A percentile compares a stretch with the other conserved stretches of the same genome.
Evolutionary conservation across 2,888 invertebrate species (phyloP).

Genomic region (Mesopsocus fuscifrons): DNA sequence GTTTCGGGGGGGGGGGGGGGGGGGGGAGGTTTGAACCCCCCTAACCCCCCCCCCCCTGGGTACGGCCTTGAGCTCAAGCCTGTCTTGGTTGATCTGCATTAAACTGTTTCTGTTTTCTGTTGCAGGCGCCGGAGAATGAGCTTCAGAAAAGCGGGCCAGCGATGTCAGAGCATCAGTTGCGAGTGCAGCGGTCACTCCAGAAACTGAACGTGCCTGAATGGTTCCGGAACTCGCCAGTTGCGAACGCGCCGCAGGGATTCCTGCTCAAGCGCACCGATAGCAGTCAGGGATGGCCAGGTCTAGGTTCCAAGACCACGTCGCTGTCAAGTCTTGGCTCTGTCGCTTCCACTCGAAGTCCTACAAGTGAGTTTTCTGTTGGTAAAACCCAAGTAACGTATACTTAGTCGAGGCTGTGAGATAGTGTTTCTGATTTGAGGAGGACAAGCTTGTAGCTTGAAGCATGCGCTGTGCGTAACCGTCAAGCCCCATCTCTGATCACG

Average conservation of each 20-base stretch:
- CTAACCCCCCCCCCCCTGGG: no score
- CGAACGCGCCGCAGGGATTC: constrained; percentile 49
- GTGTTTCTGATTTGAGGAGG: not conserved
- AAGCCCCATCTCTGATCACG: no score
- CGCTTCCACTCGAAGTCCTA: constrained; percentile 15
- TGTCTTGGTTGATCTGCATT: no score
- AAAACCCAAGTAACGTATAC: no score
- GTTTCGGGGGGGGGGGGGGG: no score
- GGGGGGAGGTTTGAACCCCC: no score
- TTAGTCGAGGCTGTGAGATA: no score
- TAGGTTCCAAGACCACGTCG: constrained; percentile 73
- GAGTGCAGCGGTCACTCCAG: constrained; percentile 83
- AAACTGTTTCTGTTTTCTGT: no score
- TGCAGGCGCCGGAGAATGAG: constrained; percentile 86
- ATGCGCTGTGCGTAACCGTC: no score
- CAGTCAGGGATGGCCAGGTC: constrained; percentile 29
- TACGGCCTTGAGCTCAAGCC: no score
- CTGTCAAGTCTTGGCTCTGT: constrained; percentile 29
- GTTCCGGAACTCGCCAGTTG: constrained; percentile 59
- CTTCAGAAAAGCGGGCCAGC: constrained; percentile 52
- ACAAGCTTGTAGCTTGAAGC: not conserved
- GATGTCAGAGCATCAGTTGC: constrained; percentile 83
- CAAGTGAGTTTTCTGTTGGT: no score
- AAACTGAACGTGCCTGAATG: constrained; percentile 90
- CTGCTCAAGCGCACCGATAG: constrained; percentile 50